Percentiles rank a stretch among this genome's conserved stretches.
These are phyloP conservation scores for Dolichomitus sp. DNA, from an alignment of 2,888 invertebrate genomes.

Conservation along the genomic window DNA sequence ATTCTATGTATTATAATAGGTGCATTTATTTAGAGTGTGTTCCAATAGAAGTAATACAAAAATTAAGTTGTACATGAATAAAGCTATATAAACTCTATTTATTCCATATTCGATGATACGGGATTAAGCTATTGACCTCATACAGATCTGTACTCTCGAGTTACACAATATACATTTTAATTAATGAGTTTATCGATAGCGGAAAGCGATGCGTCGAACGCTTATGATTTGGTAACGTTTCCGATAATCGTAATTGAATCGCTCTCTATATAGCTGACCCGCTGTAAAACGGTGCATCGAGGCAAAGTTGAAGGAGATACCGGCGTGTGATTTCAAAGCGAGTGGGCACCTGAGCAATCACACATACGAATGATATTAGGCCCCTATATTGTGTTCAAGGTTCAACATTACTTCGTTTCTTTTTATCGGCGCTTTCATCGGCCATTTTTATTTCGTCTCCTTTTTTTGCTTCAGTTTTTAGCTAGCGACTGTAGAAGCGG, in stretches of 20 bases:
- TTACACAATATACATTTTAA: constrained; percentile 18
- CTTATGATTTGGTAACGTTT: neutral
- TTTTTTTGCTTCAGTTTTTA: constrained; percentile 14
- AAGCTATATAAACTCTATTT: too few relatives aligned
- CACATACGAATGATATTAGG: neutral
- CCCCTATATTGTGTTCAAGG: constrained; percentile 6
- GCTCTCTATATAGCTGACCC: neutral
- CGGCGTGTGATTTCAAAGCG: neutral
- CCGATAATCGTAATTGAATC: constrained; percentile 1
- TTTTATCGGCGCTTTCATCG: constrained; percentile 8
- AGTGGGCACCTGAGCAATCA: neutral
- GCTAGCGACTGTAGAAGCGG: neutral
- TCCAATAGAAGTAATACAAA: too few relatives aligned
- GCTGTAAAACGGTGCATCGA: neutral
- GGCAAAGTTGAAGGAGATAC: too few relatives aligned
- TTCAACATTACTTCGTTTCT: neutral
- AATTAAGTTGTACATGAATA: too few relatives aligned
- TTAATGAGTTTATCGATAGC: neutral
- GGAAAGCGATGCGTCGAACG: neutral
- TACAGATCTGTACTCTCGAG: neutral
- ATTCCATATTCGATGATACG: too few relatives aligned
- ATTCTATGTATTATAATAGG: too few relatives aligned
- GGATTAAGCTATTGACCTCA: neutral
- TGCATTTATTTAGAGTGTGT: too few relatives aligned
- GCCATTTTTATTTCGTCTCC: neutral